Percentiles rank a stretch among this genome's conserved stretches.
These are phyloP conservation scores for Drosophila anceps DNA, from an alignment of 2,888 invertebrate genomes.

Conservation along the genomic window DNA sequence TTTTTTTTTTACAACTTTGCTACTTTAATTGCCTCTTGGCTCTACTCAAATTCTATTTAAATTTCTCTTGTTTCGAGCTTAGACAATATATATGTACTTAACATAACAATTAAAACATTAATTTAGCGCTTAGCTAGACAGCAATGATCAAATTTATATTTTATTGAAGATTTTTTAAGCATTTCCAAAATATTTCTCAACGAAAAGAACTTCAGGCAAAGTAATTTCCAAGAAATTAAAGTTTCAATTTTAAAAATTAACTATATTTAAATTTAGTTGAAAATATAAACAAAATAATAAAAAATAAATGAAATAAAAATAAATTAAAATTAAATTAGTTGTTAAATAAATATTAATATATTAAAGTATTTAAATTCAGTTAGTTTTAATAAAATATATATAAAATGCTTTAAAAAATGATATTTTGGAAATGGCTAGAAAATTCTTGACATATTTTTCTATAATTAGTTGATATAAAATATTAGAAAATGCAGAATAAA, in stretches of 20 bases:
- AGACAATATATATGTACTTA: slow-evolving; percentile 1
- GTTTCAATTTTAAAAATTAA: too few relatives aligned
- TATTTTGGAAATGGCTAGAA: background rate
- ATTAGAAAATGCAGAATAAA: background rate
- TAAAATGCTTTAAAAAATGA: too few relatives aligned
- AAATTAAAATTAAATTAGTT: too few relatives aligned
- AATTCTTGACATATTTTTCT: background rate
- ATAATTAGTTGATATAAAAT: background rate
- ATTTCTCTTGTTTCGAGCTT: slow-evolving; percentile 11
- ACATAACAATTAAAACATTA: slow-evolving; percentile 1
- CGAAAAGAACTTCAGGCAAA: too few relatives aligned
- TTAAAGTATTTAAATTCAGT: too few relatives aligned
- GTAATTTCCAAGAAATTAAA: too few relatives aligned
- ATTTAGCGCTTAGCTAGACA: slow-evolving; percentile 2
- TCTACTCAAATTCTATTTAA: slow-evolving; percentile 13
- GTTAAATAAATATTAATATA: too few relatives aligned
- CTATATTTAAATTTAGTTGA: too few relatives aligned
- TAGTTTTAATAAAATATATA: too few relatives aligned
- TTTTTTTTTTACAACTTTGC: slow-evolving; percentile 34
- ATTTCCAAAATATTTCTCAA: background rate
- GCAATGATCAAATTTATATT: background rate
- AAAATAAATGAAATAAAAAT: too few relatives aligned
- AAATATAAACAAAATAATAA: too few relatives aligned
- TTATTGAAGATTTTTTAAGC: background rate
- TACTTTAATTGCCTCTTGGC: slow-evolving; percentile 31